phyloP scores from a whole-genome alignment of 2,888 invertebrate species.

The Drosophila meridionalis region DNA sequence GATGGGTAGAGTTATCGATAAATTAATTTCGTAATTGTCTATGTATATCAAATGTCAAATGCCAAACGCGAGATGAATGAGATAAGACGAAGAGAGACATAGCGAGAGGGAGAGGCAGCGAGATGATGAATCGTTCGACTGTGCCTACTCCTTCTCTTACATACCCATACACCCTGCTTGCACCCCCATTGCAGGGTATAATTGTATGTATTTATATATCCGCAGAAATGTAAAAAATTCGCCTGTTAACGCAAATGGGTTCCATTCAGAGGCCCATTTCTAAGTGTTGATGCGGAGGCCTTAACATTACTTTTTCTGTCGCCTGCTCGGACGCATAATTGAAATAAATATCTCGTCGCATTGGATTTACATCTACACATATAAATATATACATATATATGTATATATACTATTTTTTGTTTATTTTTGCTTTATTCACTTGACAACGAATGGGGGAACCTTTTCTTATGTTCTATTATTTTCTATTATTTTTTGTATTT shows the following conservation, averaged over 20 bases:
- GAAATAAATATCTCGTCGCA: conserved; percentile 58
- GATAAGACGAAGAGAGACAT: neutral
- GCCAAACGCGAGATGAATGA: neutral
- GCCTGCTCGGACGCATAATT: conserved; percentile 50
- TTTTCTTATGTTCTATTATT: conserved; percentile 4
- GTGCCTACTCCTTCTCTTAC: neutral
- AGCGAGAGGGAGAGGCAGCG: no score
- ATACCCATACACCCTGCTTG: neutral
- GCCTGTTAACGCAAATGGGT: conserved; percentile 49
- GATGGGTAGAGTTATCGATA: neutral
- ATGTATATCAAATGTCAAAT: neutral
- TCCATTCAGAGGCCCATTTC: conserved; percentile 28
- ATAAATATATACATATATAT: neutral
- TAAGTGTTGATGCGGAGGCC: conserved; percentile 42
- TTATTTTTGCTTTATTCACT: conserved; percentile 34
- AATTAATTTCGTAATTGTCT: neutral
- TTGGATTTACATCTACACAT: conserved; percentile 3
- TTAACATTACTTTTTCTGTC: conserved; percentile 24
- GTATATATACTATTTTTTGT: conserved; percentile 10
- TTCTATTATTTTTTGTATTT: conserved; percentile 1
- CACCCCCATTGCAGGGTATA: neutral
- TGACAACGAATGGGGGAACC: conserved; percentile 18
- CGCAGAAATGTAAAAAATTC: conserved; percentile 25
- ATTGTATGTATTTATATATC: neutral
- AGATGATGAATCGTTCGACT: no score